Evolutionary conservation across 35 echinoderm and acorn worm species (phyloP).

Genomic region (Eucidaris tribuloides): DNA sequence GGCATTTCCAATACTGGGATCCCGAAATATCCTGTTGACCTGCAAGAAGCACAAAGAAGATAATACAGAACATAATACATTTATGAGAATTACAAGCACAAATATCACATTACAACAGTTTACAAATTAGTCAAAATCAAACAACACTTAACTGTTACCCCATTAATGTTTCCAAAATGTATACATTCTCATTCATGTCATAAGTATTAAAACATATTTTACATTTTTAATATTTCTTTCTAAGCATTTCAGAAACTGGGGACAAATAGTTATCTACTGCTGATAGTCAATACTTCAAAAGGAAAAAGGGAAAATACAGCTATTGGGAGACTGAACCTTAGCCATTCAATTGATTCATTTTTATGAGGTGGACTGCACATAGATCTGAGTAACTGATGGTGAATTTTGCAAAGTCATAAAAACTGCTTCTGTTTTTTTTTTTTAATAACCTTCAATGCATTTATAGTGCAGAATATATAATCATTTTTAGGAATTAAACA

Average conservation of each 20-base stretch:
- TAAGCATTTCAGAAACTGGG: background rate
- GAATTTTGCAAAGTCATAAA: too few species aligned
- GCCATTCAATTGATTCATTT: too few species aligned
- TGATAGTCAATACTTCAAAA: too few species aligned
- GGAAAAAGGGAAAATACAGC: too few species aligned
- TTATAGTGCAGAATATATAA: too few species aligned
- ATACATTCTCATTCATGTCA: background rate
- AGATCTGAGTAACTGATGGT: too few species aligned
- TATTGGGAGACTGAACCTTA: too few species aligned
- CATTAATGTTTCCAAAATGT: background rate
- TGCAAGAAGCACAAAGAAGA: constrained; percentile 14
- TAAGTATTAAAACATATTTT: background rate
- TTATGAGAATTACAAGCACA: background rate
- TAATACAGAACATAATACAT: background rate
- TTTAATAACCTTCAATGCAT: too few species aligned
- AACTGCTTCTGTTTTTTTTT: too few species aligned
- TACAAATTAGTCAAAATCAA: background rate
- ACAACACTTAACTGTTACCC: background rate
- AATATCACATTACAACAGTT: background rate
- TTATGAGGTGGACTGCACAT: too few species aligned
- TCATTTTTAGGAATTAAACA: too few species aligned
- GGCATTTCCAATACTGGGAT: constrained; percentile 67
- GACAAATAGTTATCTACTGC: too few species aligned
- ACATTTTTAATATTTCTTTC: background rate
- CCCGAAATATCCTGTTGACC: constrained; percentile 62